phyloP scores from a whole-genome alignment of 2,797 vertebrate species.

The Vipera latastei region DNA sequence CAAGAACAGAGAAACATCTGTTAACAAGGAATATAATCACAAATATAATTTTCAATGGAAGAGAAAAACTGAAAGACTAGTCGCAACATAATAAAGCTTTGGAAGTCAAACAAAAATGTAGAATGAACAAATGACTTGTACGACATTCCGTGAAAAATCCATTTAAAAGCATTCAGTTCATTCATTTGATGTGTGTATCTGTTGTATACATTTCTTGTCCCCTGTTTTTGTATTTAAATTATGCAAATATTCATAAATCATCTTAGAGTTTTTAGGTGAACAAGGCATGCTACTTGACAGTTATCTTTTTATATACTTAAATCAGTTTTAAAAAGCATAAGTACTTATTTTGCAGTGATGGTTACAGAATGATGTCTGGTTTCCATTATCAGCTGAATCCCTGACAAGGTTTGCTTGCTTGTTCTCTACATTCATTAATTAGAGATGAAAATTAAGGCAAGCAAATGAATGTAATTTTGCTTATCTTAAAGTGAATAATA shows the following conservation, averaged over 20 bases:
- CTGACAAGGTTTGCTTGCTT: neutral
- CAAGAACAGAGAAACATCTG: constrained; percentile 40
- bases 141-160: constrained; percentile 26
- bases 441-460: neutral
- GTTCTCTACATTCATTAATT: neutral
- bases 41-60: constrained; percentile 22
- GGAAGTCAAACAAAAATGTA: constrained; percentile 43
- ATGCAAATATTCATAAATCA: neutral
- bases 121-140: constrained; percentile 44
- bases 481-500: neutral
- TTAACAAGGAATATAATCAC: constrained; percentile 50
- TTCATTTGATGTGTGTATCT: neutral
- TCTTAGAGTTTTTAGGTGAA: neutral
- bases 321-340: neutral
- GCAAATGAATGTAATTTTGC: neutral
- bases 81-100: constrained; percentile 26
- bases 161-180: neutral
- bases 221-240: neutral
- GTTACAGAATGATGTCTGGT: neutral
- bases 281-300: neutral
- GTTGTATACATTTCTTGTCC: neutral
- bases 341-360: neutral
- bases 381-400: neutral
- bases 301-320: neutral
- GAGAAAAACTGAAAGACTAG: neutral